phyloP scores from a whole-genome alignment of 2,888 invertebrate genomes.

The Ectobius pallidus region DNA sequence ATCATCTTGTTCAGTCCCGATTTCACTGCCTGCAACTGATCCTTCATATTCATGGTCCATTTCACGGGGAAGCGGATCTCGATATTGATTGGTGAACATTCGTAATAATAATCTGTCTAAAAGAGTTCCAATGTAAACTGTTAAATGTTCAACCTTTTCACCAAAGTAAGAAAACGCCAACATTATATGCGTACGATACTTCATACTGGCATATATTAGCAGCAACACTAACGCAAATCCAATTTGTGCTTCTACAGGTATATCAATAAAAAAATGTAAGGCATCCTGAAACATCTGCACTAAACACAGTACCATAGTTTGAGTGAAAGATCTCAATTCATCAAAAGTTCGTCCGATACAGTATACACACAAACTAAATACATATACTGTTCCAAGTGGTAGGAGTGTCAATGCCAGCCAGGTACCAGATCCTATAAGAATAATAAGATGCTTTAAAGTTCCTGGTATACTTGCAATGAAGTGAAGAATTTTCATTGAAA shows the following conservation, averaged over 20 bases:
- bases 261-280: too few relatives aligned
- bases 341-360: slow-evolving; percentile 29
- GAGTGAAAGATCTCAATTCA: slow-evolving; percentile 25
- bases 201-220: background rate
- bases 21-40: background rate
- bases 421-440: slow-evolving; percentile 32
- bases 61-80: background rate
- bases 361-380: slow-evolving; percentile 27
- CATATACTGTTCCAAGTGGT: slow-evolving; percentile 33
- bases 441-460: slow-evolving; percentile 27
- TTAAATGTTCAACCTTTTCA: background rate
- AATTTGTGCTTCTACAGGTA: slow-evolving; percentile 24
- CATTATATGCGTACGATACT: background rate
- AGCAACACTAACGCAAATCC: slow-evolving; percentile 11
- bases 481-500: background rate
- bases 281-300: too few relatives aligned
- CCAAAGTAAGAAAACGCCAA: background rate
- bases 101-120: background rate
- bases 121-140: background rate
- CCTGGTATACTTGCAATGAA: slow-evolving; percentile 22
- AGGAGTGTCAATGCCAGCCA: slow-evolving; percentile 32
- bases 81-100: background rate
- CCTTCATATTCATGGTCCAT: background rate
- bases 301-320: too few relatives aligned
- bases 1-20: background rate